Evolutionary conservation across 2,113 vertebrate genomes (phyloP).

Genomic region (Paradoxurus hermaphroditus): DNA sequence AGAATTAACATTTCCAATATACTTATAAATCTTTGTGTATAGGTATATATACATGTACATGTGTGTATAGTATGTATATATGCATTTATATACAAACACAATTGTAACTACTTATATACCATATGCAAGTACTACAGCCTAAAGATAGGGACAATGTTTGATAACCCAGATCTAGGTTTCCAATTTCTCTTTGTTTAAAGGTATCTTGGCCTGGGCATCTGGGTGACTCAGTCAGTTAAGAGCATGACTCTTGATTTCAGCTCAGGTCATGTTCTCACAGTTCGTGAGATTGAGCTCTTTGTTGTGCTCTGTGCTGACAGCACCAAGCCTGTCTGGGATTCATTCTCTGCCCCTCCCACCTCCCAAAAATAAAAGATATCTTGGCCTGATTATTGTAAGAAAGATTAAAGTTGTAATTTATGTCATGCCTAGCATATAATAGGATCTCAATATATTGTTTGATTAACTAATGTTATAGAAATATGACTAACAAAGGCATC

Average conservation of each 20-base stretch:
- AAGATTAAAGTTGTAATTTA: slow-evolving; percentile 7
- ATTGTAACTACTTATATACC: background rate
- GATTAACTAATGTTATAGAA: background rate
- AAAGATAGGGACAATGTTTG: background rate
- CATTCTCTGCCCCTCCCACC: too few species aligned
- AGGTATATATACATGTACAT: too few species aligned
- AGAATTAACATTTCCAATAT: background rate
- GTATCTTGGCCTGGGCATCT: background rate
- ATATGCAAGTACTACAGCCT: background rate
- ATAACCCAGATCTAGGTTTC: background rate
- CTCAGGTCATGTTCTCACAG: too few species aligned
- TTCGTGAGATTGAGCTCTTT: too few species aligned
- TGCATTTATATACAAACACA: background rate
- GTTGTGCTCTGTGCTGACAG: too few species aligned
- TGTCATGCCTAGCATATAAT: background rate
- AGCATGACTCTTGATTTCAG: too few species aligned
- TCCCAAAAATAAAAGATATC: background rate
- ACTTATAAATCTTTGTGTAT: background rate
- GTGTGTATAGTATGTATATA: background rate
- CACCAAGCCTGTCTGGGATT: too few species aligned
- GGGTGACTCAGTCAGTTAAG: too few species aligned
- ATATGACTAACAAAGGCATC: slow-evolving; percentile 13
- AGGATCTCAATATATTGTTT: background rate
- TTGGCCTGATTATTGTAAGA: background rate
- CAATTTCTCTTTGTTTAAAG: background rate